Percentiles rank a stretch among this genome's conserved stretches.
Evolutionary conservation across 2,888 invertebrate genomes (phyloP).

Genomic region (Thera britannica): DNA sequence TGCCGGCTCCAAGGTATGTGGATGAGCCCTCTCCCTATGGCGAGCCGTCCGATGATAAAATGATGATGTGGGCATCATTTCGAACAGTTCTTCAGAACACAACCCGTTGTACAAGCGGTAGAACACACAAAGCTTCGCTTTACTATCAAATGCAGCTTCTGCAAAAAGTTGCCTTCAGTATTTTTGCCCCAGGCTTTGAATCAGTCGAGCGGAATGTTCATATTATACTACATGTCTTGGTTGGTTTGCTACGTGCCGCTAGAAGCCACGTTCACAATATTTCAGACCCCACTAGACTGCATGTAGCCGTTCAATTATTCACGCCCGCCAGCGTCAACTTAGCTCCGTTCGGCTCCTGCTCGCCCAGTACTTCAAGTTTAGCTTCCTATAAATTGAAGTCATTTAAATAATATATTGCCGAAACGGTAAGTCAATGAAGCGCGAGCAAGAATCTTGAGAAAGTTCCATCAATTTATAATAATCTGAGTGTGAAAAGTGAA

Average conservation of each 20-base stretch:
- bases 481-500: neutral
- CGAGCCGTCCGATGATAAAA: too few species aligned
- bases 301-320: conserved; percentile 38
- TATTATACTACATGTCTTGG: conserved; percentile 10
- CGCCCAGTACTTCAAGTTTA: conserved; percentile 45
- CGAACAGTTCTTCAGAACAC: too few species aligned
- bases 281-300: conserved; percentile 49
- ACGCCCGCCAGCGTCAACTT: conserved; percentile 40
- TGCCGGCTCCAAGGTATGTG: too few species aligned
- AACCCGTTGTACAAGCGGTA: too few species aligned
- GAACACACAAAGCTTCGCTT: too few species aligned
- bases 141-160: conserved; percentile 5
- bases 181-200: conserved; percentile 13
- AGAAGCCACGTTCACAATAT: conserved; percentile 55
- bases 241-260: conserved; percentile 43
- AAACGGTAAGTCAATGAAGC: neutral
- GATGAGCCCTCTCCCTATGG: too few species aligned
- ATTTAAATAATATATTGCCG: conserved; percentile 49
- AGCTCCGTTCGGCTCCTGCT: conserved; percentile 44
- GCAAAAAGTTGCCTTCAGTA: conserved; percentile 10
- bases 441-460: neutral
- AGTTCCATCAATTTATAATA: neutral
- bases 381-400: conserved; percentile 46
- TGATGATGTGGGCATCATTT: too few species aligned
- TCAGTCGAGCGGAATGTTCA: conserved; percentile 30